phyloP scores from a whole-genome alignment of 2,888 invertebrate genomes.

The Notodonta ziczac region DNA sequence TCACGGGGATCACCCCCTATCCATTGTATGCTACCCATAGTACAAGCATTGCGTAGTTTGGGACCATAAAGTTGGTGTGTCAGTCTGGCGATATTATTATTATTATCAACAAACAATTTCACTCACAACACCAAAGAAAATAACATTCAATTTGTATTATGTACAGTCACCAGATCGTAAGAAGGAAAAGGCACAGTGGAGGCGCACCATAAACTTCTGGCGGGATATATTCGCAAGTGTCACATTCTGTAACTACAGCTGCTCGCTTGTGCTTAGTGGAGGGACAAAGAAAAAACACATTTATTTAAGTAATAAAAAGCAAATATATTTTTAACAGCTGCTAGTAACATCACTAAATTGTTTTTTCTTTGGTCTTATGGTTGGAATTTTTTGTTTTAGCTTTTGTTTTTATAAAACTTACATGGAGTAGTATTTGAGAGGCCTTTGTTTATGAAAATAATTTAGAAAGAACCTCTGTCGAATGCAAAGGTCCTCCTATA shows the following conservation, averaged over 20 bases:
- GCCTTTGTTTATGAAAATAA: too few relatives aligned
- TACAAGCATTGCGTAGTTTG: too few relatives aligned
- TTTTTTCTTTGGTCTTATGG: conserved; percentile 81
- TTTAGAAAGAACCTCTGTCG: too few relatives aligned
- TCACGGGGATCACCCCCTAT: too few relatives aligned
- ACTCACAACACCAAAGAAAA: conserved; percentile 70
- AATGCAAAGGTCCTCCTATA: too few relatives aligned
- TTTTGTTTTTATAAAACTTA: conserved; percentile 2
- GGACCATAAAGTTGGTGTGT: too few relatives aligned
- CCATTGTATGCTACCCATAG: too few relatives aligned
- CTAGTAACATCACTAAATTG: conserved; percentile 22
- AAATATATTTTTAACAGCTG: background rate
- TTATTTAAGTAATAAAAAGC: background rate
- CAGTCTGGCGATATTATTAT: too few relatives aligned
- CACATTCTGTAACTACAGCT: conserved; percentile 64
- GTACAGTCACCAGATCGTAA: conserved; percentile 81
- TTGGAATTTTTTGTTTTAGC: conserved; percentile 28
- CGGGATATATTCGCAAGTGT: conserved; percentile 83
- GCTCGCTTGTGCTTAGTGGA: conserved; percentile 29
- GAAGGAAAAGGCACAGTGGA: conserved; percentile 82
- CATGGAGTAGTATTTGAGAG: too few relatives aligned
- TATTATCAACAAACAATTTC: conserved; percentile 10
- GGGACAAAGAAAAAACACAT: conserved; percentile 71
- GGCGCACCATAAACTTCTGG: conserved; percentile 84
- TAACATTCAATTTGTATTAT: conserved; percentile 37